Percentiles rank a stretch among this genome's conserved stretches.
Evolutionary conservation across 2,888 invertebrate species (phyloP).

Genomic region (Agapetus fuscipes): DNA sequence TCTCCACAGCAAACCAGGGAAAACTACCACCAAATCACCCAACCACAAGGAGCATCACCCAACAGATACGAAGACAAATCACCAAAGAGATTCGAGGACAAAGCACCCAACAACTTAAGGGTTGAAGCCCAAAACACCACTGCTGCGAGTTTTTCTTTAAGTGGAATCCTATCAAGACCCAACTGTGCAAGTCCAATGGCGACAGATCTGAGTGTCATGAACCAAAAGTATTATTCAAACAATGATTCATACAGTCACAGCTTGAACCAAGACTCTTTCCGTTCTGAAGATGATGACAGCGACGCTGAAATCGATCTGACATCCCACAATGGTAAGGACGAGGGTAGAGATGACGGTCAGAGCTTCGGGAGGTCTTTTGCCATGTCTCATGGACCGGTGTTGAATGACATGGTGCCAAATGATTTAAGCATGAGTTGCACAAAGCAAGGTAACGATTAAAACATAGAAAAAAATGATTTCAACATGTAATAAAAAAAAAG

Average conservation of each 20-base stretch:
- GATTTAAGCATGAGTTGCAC: slow-evolving; percentile 33
- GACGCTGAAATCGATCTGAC: slow-evolving; percentile 44
- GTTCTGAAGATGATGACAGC: slow-evolving; percentile 39
- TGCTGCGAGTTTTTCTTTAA: slow-evolving; percentile 16
- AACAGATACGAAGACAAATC: slow-evolving; percentile 10
- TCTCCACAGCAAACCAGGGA: slow-evolving; percentile 13
- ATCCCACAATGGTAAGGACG: slow-evolving; percentile 41
- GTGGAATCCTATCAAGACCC: slow-evolving; percentile 26
- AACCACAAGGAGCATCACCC: slow-evolving; percentile 4
- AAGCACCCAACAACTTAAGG: slow-evolving; percentile 1
- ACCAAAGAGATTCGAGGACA: not conserved
- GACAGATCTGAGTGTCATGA: slow-evolving; percentile 37
- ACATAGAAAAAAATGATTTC: too few species aligned
- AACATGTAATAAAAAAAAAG: too few species aligned
- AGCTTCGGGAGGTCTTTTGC: slow-evolving; percentile 36
- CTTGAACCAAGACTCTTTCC: slow-evolving; percentile 22
- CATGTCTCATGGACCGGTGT: slow-evolving; percentile 34
- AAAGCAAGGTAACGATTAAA: slow-evolving; percentile 10
- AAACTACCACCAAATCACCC: slow-evolving; percentile 6
- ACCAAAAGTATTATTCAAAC: slow-evolving; percentile 32
- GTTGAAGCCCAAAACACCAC: slow-evolving; percentile 30
- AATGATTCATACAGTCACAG: not conserved
- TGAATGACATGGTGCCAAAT: slow-evolving; percentile 41
- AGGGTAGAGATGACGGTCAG: slow-evolving; percentile 38
- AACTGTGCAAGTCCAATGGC: slow-evolving; percentile 33